Evolutionary conservation across 92 coral and sea anemone genomes (phyloP).

Genomic region (Parazoanthus atlanticus): DNA sequence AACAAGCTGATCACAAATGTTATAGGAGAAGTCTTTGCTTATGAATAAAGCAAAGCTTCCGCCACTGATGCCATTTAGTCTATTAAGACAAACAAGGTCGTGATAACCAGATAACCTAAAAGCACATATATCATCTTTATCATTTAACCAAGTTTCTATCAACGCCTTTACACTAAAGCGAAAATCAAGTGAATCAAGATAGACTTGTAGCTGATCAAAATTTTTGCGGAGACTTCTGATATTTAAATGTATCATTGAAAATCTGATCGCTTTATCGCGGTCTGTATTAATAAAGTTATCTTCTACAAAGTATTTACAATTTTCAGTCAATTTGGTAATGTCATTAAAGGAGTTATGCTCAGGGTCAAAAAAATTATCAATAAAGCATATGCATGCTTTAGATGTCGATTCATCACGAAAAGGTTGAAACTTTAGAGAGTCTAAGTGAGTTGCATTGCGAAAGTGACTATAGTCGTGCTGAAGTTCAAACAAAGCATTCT

Average conservation of each 20-base stretch:
- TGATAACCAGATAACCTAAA: too few relatives aligned
- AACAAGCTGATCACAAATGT: slow-evolving; percentile 1
- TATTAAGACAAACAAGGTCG: not conserved
- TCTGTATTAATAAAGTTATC: slow-evolving; percentile 1
- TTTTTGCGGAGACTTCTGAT: not conserved
- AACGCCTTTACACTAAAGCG: slow-evolving; percentile 1
- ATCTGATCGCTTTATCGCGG: not conserved
- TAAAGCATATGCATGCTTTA: too few relatives aligned
- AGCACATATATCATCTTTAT: not conserved
- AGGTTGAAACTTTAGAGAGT: too few relatives aligned
- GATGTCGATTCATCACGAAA: too few relatives aligned
- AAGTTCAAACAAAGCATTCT: not conserved
- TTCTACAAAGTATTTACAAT: not conserved
- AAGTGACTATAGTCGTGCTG: too few relatives aligned
- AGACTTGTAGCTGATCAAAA: not conserved
- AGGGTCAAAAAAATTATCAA: not conserved
- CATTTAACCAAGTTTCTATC: not conserved
- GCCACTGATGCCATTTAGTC: not conserved
- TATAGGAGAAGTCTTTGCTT: not conserved
- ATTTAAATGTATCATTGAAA: not conserved
- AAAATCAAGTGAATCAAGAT: slow-evolving; percentile 1
- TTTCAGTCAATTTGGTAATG: not conserved
- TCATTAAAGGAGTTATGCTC: not conserved
- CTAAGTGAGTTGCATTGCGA: too few relatives aligned
- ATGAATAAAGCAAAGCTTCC: not conserved